Conservation (phyloP, 2,888 invertebrate genomes). For the Trachelus iudaicus region DNA sequence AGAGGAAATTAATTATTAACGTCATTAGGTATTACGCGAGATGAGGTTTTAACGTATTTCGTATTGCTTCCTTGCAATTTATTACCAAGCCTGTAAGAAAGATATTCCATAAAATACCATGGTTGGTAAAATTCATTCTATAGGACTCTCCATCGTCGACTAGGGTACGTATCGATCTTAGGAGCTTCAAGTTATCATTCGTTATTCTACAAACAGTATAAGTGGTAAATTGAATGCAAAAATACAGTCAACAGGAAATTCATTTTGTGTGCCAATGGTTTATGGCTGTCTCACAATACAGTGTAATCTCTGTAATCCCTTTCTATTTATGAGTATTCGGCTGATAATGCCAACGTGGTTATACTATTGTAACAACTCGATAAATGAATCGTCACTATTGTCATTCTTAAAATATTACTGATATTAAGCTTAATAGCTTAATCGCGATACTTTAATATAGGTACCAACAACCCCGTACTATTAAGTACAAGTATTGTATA, state of each 20-base stretch:
- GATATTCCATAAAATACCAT: background rate
- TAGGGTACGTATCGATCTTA: background rate
- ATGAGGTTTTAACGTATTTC: background rate
- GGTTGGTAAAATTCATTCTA: background rate
- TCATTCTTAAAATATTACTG: background rate
- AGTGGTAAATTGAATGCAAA: background rate
- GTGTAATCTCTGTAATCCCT: background rate
- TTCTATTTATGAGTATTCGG: background rate
- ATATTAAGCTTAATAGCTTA: background rate
- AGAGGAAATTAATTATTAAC: background rate
- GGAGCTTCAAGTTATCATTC: background rate
- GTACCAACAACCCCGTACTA: background rate
- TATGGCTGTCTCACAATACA: background rate
- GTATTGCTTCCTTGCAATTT: background rate
- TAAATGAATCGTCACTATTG: background rate
- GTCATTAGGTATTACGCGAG: background rate
- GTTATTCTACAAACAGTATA: background rate
- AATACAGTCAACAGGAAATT: background rate
- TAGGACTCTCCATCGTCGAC: background rate
- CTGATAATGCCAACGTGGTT: background rate
- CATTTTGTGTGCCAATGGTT: background rate
- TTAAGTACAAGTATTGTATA: background rate
- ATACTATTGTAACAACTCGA: background rate
- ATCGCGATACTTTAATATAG: background rate
- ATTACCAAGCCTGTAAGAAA: background rate